phyloP scores from a whole-genome alignment of 37 sponge, comb jelly and placozoan species.

The Geodia barretti region DNA sequence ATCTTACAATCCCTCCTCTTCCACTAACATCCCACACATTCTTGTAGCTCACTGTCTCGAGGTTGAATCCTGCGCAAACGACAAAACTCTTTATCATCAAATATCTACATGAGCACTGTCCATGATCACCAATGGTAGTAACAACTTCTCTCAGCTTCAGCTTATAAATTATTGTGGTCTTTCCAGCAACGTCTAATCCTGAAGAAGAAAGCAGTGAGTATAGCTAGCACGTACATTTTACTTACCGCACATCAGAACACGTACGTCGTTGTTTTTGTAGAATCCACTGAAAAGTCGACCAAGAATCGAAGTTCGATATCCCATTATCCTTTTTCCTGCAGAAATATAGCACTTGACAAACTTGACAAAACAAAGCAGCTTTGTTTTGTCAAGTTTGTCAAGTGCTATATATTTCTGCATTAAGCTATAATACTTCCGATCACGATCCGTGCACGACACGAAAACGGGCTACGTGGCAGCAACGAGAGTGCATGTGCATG shows the following conservation, averaged over 20 bases:
- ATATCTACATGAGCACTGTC: conserved; percentile 26
- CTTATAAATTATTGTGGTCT: conserved; percentile 89
- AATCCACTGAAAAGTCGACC: neutral
- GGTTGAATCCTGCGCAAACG: conserved; percentile 78
- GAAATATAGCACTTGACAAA: too few species aligned
- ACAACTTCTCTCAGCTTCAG: conserved; percentile 90
- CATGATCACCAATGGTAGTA: conserved; percentile 85
- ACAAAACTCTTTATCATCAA: neutral
- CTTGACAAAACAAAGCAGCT: too few species aligned
- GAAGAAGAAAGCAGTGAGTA: neutral
- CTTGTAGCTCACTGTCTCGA: conserved; percentile 71
- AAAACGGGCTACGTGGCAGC: too few species aligned
- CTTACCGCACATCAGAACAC: conserved; percentile 67
- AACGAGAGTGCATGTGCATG: too few species aligned
- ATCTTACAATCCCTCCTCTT: conserved; percentile 72
- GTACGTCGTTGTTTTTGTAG: conserved; percentile 41
- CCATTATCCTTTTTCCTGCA: too few species aligned
- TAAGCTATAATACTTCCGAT: too few species aligned
- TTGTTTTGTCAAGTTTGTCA: too few species aligned
- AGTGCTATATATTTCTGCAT: too few species aligned
- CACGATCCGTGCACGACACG: too few species aligned
- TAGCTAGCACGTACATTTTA: too few species aligned
- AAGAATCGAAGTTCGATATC: neutral
- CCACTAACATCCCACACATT: conserved; percentile 81
- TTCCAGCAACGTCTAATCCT: conserved; percentile 93